Base-by-base conservation (phyloP, 2,888 invertebrate genomes). In the Apodemia hepburni region DNA sequence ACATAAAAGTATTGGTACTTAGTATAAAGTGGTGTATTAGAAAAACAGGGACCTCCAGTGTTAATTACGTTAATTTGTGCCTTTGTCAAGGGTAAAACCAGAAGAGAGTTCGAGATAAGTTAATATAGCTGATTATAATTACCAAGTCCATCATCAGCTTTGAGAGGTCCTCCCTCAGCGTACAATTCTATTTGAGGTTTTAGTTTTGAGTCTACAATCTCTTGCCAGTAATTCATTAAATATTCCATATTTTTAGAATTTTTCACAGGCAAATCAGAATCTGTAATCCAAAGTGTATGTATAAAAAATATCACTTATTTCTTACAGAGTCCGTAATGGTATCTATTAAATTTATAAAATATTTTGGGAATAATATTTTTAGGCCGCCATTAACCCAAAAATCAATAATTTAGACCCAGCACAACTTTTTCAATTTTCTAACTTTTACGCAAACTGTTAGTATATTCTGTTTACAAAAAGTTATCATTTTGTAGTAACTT, bases 151-250 rank as follows among this genome's bases (percentile, higher is more conserved):
- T 89, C 88, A 59, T 86, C 82, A 64, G 82, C 77, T 70, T 81
- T 81, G 22, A 91, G 73, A 17, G 89, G 89, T 35, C 91, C 91
- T 63, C 91, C 91, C 73, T 91, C 91, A 7, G 90, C 84, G 65
- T 87, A 89, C 47, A 90, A 69, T 17, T 82, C 81, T 54, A 75
- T 82, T 71, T 80, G 76, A 60, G 84, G 80, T 71, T 85, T 84
- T 51, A 77, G 67, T 66, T 86, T 84, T 29, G 85, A 76, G 66
- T 82, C 78, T 49, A 85, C 77, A 45, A 86, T 77, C 64, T 84
- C 80, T 60, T 80, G 77, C 87, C 87, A 87, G 64, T 84, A 85
- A 69, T 90, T 87, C 78, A 87, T 81, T 62, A 89, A 75, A 69
- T 87, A 86, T 70, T 87, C 84, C 84, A 87, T 84, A 69, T 87